Evolutionary conservation across 2,113 vertebrate species (phyloP), one percentile per base, ranked within the genome.

Genomic region (Marmota flaviventris): DNA sequence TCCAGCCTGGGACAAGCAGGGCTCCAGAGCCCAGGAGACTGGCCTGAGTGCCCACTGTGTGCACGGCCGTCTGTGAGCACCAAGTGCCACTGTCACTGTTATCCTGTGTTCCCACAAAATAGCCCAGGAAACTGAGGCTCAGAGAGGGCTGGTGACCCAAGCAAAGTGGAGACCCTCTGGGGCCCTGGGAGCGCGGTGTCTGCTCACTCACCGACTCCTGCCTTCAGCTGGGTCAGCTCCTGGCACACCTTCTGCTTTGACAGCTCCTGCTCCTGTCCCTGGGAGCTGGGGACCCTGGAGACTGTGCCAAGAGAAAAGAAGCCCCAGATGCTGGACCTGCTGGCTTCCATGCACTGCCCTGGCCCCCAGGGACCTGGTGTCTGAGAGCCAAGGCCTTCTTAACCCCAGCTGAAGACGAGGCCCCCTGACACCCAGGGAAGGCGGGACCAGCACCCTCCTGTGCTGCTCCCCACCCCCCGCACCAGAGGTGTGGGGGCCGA

Each of bases 361-460:
- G 27, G n/a, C 13, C n/a, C 69, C 61, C 25, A 2, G 32, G 67
- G 14, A 2, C 25, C 13, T 18, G 2, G 10, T 25, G 37, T 70
- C 13, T 82, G 67, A 34, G 56, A 63, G 61, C 61, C 61, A 25
- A 63, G 24, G 61, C 6, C 42, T 91, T 32, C 51, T 91, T 56
- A 65, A 58, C 25, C 14, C 4, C 61, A 1, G 37, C 65, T 67
- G 56, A 25, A 39, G 20, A 6, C 3, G 13, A 20, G 42, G n/a
- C 79, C 78, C 0, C 48, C 27, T 51, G 18, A 27, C 9, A 5
- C 22, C 56, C 56, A 12, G 87, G 45, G n/a, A 76, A n/a, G 51
- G 27, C 0, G 7, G 32, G 5, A 39, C 24, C 34, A 73, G 42
- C 6, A 11, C 3, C 0, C 0, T 25, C 0, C 56, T 2, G 56